These are phyloP conservation scores for Oithona nana DNA, from an alignment of 2,888 invertebrate genomes.

Conservation along the genomic window DNA sequence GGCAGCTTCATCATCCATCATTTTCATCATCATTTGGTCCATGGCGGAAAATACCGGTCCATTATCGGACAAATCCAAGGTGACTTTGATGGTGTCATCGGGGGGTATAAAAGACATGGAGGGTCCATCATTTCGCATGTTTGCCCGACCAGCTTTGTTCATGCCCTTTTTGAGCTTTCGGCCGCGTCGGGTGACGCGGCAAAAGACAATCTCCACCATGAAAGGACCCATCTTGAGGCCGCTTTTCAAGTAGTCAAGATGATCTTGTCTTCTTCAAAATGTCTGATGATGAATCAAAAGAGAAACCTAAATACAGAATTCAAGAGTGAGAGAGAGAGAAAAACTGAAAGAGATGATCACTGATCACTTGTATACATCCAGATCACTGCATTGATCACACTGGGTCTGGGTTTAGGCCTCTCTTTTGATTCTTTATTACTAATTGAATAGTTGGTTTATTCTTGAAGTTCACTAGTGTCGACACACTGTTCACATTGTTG, in stretches of 20 bases:
- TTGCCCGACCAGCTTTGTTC: slow-evolving; percentile 7
- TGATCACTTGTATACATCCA: too few species aligned
- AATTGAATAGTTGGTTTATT: too few species aligned
- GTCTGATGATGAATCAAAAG: too few species aligned
- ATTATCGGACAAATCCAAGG: slow-evolving; percentile 13
- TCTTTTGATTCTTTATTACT: too few species aligned
- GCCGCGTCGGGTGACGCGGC: slow-evolving; percentile 17
- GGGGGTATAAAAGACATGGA: slow-evolving; percentile 9
- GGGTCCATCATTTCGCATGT: slow-evolving; percentile 15
- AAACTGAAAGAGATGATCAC: too few species aligned
- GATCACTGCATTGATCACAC: too few species aligned
- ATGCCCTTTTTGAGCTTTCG: slow-evolving; percentile 9
- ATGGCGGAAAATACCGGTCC: slow-evolving; percentile 16
- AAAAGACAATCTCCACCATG: slow-evolving; percentile 18
- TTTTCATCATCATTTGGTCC: slow-evolving; percentile 17
- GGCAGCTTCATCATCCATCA: slow-evolving; percentile 6
- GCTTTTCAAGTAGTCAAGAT: neutral
- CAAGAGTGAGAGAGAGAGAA: too few species aligned
- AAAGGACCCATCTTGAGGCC: slow-evolving; percentile 13
- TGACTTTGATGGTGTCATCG: slow-evolving; percentile 16
- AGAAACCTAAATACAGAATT: too few species aligned
- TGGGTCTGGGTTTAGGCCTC: too few species aligned
- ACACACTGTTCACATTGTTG: neutral
- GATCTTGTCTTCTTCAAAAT: neutral
- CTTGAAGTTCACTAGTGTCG: neutral